Evolutionary conservation across 2,888 invertebrate genomes (phyloP).

Genomic region (Rhingia rostrata): DNA sequence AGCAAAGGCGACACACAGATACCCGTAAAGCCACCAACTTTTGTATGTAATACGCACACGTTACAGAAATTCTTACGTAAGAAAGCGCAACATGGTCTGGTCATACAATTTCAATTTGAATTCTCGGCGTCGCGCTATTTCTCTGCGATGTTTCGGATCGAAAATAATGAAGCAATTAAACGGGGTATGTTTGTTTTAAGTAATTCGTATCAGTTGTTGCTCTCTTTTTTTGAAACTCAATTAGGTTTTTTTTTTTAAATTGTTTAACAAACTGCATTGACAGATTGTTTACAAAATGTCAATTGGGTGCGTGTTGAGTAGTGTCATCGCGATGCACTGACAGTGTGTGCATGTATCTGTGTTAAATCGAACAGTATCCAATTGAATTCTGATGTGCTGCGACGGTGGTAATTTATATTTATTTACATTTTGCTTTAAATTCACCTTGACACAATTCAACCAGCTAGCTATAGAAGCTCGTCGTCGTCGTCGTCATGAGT

Average conservation of each 20-base stretch:
- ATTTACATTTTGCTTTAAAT: conserved; percentile 74
- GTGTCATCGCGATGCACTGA: neutral
- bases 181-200: conserved; percentile 56
- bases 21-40: neutral
- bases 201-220: conserved; percentile 60
- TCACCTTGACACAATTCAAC: conserved; percentile 74
- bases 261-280: conserved; percentile 38
- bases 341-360: conserved; percentile 11
- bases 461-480: conserved; percentile 42
- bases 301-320: conserved; percentile 35
- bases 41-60: conserved; percentile 48
- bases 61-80: conserved; percentile 70
- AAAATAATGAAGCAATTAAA: conserved; percentile 68
- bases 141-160: conserved; percentile 40
- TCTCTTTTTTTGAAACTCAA: conserved; percentile 28
- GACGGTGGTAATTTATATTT: conserved; percentile 74
- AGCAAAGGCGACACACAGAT: conserved; percentile 3
- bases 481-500: conserved; percentile 62
- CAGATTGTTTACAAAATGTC: conserved; percentile 70
- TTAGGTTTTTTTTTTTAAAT: conserved; percentile 30
- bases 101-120: conserved; percentile 68
- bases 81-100: conserved; percentile 62
- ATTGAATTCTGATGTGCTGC: conserved; percentile 61
- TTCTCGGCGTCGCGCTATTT: conserved; percentile 63
- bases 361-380: conserved; percentile 62